These are phyloP conservation scores for Coryphaenoides rupestris DNA, from an alignment of 2,113 vertebrate species.

Conservation along the genomic window DNA sequence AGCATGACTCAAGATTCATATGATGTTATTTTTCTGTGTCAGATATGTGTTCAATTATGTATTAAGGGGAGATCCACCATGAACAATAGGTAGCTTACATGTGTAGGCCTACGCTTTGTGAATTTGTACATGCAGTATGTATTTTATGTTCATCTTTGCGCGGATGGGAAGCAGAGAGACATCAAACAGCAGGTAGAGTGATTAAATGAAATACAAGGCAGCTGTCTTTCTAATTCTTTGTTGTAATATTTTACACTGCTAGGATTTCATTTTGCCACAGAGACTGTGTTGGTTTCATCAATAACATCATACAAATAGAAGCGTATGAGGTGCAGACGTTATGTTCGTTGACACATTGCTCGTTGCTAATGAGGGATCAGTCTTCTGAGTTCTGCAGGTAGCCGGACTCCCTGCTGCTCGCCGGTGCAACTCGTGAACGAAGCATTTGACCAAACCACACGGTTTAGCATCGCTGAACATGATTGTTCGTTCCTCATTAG, in stretches of 20 bases:
- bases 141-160: neutral
- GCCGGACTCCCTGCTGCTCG: slow-evolving; percentile 27
- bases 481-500: no score
- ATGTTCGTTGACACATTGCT: slow-evolving; percentile 24
- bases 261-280: slow-evolving; percentile 33
- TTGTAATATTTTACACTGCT: neutral
- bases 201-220: slow-evolving; percentile 1
- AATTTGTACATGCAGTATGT: neutral
- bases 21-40: no score
- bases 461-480: no score
- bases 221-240: neutral
- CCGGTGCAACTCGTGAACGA: no score
- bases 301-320: slow-evolving; percentile 24
- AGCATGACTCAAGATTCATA: no score
- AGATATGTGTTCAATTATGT: no score
- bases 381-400: slow-evolving; percentile 9
- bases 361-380: slow-evolving; percentile 45
- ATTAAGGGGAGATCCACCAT: no score
- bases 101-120: no score
- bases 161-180: neutral
- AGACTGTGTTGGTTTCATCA: slow-evolving; percentile 26
- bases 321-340: slow-evolving; percentile 11
- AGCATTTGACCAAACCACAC: no score
- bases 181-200: neutral
- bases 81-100: no score